These are phyloP conservation scores for Watsonalla binaria DNA, from an alignment of 2,888 invertebrate genomes.

Conservation along the genomic window DNA sequence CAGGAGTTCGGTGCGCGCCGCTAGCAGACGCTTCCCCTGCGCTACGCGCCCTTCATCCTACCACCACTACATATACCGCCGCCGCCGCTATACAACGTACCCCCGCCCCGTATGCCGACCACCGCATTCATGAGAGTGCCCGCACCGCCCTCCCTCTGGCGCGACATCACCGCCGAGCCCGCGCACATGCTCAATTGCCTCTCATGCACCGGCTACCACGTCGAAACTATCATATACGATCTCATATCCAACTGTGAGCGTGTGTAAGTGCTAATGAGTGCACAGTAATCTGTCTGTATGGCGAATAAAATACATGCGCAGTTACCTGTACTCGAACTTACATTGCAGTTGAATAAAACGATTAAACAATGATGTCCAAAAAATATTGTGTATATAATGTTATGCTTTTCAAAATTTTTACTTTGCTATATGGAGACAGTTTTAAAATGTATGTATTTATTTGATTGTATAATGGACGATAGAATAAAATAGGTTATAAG, in stretches of 20 bases:
- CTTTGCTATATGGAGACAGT: neutral
- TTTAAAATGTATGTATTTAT: neutral
- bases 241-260: slow-evolving; percentile 43
- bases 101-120: slow-evolving; percentile 19
- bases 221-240: slow-evolving; percentile 37
- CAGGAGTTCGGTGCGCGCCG: slow-evolving; percentile 71
- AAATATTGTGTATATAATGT: neutral
- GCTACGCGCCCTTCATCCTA: too few relatives aligned
- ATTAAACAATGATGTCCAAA: neutral
- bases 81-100: too few relatives aligned
- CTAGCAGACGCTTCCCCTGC: slow-evolving; percentile 35
- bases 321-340: neutral
- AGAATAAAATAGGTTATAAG: neutral
- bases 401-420: neutral
- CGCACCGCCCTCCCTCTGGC: slow-evolving; percentile 17
- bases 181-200: slow-evolving; percentile 39
- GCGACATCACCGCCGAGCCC: slow-evolving; percentile 36
- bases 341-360: neutral
- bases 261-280: neutral
- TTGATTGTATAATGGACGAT: neutral
- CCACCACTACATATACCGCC: too few relatives aligned
- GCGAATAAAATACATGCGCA: too few relatives aligned
- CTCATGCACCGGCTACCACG: slow-evolving; percentile 46
- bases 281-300: neutral
- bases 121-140: slow-evolving; percentile 6